Evolutionary conservation across 1,140 invertebrate genomes (phyloP), one percentile per base, ranked within the genome.

Genomic region (Rhopalosiphum maidis): DNA sequence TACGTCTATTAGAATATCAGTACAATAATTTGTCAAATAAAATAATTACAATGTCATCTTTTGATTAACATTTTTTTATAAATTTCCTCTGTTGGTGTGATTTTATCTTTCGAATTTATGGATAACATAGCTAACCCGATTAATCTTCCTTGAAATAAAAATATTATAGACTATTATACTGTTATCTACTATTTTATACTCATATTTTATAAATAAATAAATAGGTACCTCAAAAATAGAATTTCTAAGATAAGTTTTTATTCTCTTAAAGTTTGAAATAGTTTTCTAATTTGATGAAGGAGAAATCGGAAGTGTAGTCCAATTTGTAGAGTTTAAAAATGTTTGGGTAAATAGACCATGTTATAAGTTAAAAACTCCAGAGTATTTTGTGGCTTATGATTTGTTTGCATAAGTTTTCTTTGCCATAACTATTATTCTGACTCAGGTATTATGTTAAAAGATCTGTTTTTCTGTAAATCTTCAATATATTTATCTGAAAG

Each of bases 261-360:
- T 88, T 18, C 86, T 48, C 46, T 88, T 88, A 30, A 88, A 37
- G n/a, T 88, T 88, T 85, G 54, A 82, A 91, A 94, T 93, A n/a
- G 46, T 94, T 92, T 77, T 37, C 37, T 89, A 68, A 90, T 88
- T 93, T 83, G 46, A 82, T 77, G 30, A 88, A 60, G 94, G 22
- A 68, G 60, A 92, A 25, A 92, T 43, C n/a, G 82, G 82, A 48
- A 77, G 43, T 77, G 37, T 92, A 83, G 46, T n/a, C 30, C 91
- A 21, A 93, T 15, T 85, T 85, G 46, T 37, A 86, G 60, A 86
- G 60, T 60, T 43, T 93, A 54, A 48, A 55, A 41, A 90, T 41
- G 25, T 48, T 82, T 35, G 25, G 41, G 35, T 68, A 77, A 48
- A 86, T 68, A 41, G 23, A 46, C 35, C n/a, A 23, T 83, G 60